phyloP scores from a whole-genome alignment of 2,113 vertebrate species.

The Psilopsiagon aymara region DNA sequence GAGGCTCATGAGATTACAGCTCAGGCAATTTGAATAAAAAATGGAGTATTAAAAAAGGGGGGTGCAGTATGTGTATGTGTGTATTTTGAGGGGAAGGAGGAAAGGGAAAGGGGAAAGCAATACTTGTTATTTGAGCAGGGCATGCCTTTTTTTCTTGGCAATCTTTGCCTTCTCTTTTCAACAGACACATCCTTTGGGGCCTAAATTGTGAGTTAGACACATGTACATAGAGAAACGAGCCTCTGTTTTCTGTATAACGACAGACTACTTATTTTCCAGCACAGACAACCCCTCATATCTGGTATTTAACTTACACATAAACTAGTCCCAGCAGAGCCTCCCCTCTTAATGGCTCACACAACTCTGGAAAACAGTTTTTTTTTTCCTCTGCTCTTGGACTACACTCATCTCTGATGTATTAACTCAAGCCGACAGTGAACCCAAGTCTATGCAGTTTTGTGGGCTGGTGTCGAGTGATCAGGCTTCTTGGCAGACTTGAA shows the following conservation, averaged over 20 bases:
- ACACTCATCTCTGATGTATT: constrained; percentile 32
- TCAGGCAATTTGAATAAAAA: constrained; percentile 42
- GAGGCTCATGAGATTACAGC: not conserved
- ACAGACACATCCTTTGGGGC: constrained; percentile 63
- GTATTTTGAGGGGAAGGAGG: not conserved
- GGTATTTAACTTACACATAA: constrained; percentile 68
- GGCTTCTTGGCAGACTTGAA: constrained; percentile 56
- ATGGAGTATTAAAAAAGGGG: not conserved
- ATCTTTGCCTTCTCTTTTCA: constrained; percentile 67
- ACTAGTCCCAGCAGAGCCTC: constrained; percentile 66
- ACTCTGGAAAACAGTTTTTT: constrained; percentile 48
- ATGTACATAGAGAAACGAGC: constrained; percentile 54
- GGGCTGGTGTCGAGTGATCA: constrained; percentile 46
- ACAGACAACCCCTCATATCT: constrained; percentile 63
- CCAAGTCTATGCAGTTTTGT: not conserved
- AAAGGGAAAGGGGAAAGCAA: constrained; percentile 11
- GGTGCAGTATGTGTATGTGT: not conserved
- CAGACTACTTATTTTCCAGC: constrained; percentile 63
- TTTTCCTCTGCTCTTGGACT: constrained; percentile 23
- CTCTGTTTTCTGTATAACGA: constrained; percentile 77
- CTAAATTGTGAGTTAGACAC: constrained; percentile 59
- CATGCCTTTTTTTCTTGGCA: constrained; percentile 71
- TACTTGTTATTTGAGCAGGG: constrained; percentile 59
- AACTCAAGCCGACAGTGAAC: constrained; percentile 58
- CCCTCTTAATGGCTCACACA: constrained; percentile 63